Evolutionary conservation across 2,113 vertebrate species (phyloP), one percentile per base, ranked within the genome.

Genomic region (Mustela lutreola): DNA sequence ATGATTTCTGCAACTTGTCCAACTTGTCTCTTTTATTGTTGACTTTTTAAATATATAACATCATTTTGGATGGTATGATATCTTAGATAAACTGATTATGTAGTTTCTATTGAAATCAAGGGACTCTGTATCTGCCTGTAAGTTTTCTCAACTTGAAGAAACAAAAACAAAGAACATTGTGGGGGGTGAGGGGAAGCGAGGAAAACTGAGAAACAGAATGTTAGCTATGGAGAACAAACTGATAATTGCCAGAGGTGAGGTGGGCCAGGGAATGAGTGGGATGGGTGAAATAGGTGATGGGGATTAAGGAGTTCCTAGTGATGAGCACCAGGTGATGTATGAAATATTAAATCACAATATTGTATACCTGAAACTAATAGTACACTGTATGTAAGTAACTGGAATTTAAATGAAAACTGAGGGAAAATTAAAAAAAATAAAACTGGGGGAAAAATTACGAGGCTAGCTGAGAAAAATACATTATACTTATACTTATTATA

Each of bases 71-170:
- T 93, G 10, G 76, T 73, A 33, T 21, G 56, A 22, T 89, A 76
- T 70, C 33, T 92, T 86, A 85, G 70, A 65, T 95, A 80, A 95
- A 87, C 60, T 89, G 19, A 81, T 78, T 71, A 62, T 89, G 9
- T 92, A 91, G 33, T 83, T 71, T 93, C 67, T 70, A 28, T 83
- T 31, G 53, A 79, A 58, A 82, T 86, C 16, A 82, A 24, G 65
- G 33, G 26, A 70, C 16, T 95, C 71, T 24, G 19, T 71, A 70
- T 90, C 58, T 89, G 2, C 11, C 26, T 50, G 4, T 94, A 90
- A 82, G 60, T 70, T 87, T 90, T 91, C 4, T 70, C 28, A 88
- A 42, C 58, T 31, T 78, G 31, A 78, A 78, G 42, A 48, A 78
- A 78, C 24, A 45, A 48, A 76, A 76, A 48, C 75, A 31, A 48